Evolutionary conservation across 2,888 invertebrate genomes (phyloP).

Genomic region (Hedya salicella): DNA sequence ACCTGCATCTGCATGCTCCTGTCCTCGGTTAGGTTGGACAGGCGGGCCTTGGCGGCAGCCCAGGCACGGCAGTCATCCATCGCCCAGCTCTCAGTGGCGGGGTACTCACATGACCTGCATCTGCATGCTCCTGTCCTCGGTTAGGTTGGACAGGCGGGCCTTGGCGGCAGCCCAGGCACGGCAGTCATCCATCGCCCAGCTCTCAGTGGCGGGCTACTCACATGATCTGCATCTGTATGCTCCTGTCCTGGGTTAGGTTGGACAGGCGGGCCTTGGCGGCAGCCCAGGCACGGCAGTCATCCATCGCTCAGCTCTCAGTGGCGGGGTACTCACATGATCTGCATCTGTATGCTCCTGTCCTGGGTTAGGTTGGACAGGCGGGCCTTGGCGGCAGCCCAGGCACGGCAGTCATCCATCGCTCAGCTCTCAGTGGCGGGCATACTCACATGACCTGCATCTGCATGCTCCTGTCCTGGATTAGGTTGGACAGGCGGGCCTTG

Average conservation of each 20-base stretch:
- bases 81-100: too few species aligned
- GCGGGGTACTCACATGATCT: conserved; percentile 62
- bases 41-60: too few species aligned
- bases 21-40: too few species aligned
- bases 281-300: conserved; percentile 54
- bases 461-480: conserved; percentile 55
- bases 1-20: too few species aligned
- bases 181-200: too few species aligned
- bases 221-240: conserved; percentile 57
- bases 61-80: too few species aligned
- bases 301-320: too few species aligned
- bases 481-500: conserved; percentile 52
- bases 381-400: conserved; percentile 60
- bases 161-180: conserved; percentile 61
- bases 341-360: conserved; percentile 57
- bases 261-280: conserved; percentile 54
- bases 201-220: too few species aligned
- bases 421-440: neutral
- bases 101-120: conserved; percentile 52
- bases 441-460: conserved; percentile 67
- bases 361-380: conserved; percentile 53
- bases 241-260: conserved; percentile 54
- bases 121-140: conserved; percentile 56
- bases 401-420: conserved; percentile 31
- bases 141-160: conserved; percentile 44